phyloP scores from a whole-genome alignment of 2,888 invertebrate species.

The Megaustenia siamemsis region DNA sequence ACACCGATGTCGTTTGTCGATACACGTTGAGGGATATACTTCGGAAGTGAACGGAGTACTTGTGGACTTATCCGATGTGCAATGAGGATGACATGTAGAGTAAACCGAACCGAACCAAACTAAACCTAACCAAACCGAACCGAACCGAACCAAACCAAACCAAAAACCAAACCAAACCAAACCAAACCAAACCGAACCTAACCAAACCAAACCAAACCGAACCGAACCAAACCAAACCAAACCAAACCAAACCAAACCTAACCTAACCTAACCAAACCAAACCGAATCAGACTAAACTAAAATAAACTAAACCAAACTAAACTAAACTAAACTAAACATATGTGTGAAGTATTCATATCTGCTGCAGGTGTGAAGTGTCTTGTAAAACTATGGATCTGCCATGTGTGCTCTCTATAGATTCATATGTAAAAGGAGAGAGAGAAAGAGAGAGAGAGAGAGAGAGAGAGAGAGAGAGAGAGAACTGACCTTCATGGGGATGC shows the following conservation, averaged over 20 bases:
- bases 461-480: slow-evolving; percentile 10
- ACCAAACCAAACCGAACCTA: neutral
- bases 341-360: too few relatives aligned
- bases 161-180: neutral
- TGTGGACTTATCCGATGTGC: too few relatives aligned
- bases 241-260: neutral
- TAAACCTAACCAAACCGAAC: neutral
- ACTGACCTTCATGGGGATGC: slow-evolving; percentile 94
- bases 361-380: too few relatives aligned
- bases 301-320: neutral
- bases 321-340: neutral
- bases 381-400: too few relatives aligned
- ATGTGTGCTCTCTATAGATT: too few relatives aligned
- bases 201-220: neutral
- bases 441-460: slow-evolving; percentile 41
- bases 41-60: too few relatives aligned
- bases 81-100: too few relatives aligned
- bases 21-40: too few relatives aligned
- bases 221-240: neutral
- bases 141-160: neutral
- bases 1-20: too few relatives aligned
- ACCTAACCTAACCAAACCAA: neutral
- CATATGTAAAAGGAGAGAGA: slow-evolving; percentile 13
- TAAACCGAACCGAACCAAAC: neutral
- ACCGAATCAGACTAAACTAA: neutral